Conservation (phyloP, 2,797 vertebrate species). For the Helarctos malayanus region DNA sequence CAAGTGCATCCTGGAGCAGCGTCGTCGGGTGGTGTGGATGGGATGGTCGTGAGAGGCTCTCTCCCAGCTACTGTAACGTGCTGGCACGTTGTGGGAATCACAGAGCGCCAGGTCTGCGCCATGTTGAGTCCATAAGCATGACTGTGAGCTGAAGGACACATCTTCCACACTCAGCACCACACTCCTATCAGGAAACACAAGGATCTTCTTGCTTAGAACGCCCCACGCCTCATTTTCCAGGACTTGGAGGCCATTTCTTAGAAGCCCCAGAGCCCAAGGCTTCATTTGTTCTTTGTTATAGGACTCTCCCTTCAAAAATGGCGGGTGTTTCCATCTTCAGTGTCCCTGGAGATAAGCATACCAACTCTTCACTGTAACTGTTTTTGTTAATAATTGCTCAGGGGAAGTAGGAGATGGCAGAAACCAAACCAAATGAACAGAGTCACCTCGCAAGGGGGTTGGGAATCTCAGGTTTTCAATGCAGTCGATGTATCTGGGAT, state of each 20-base stretch:
- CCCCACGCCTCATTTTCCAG: not conserved
- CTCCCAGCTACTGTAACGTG: rapidly evolving
- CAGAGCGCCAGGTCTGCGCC: not conserved
- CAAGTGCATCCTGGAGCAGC: not conserved
- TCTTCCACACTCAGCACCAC: not conserved
- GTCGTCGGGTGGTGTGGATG: not conserved
- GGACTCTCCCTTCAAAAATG: slow-evolving; percentile 3
- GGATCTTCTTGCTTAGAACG: not conserved
- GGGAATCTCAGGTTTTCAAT: not conserved
- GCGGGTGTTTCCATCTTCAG: not conserved
- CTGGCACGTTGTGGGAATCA: rapidly evolving
- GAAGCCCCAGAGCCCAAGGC: not conserved
- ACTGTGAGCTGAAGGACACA: not conserved
- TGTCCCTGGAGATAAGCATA: not conserved
- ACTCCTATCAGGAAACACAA: not conserved
- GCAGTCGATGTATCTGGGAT: not conserved
- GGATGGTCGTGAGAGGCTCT: not conserved
- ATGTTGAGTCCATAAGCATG: not conserved
- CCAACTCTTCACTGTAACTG: not conserved
- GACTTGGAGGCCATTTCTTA: not conserved
- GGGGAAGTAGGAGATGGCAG: not conserved
- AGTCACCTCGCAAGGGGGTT: not conserved
- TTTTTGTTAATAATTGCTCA: not conserved
- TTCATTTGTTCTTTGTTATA: not conserved
- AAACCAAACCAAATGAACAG: not conserved